A percentile compares a stretch with the other conserved stretches of the same genome.
Conservation (phyloP, 2,888 invertebrate species). For the Thalpophila matura region DNA sequence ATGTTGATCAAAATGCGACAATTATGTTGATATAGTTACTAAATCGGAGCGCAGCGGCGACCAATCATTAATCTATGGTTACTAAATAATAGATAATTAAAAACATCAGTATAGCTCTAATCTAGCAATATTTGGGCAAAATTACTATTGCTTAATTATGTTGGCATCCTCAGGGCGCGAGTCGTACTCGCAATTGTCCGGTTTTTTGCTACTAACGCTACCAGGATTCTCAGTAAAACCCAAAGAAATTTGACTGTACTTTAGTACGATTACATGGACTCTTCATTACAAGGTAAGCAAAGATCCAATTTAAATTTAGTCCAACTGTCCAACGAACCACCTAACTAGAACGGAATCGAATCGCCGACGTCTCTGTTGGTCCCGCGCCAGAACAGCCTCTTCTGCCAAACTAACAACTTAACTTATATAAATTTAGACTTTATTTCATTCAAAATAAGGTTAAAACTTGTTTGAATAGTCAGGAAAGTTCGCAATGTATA, state of each 20-base stretch:
- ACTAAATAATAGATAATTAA: too few species aligned
- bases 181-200: too few species aligned
- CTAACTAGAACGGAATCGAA: constrained; percentile 56
- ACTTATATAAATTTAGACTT: constrained; percentile 2
- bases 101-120: too few species aligned
- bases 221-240: too few species aligned
- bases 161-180: too few species aligned
- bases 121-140: too few species aligned
- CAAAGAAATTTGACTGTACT: not conserved
- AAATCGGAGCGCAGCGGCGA: too few species aligned
- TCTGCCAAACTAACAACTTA: constrained; percentile 19
- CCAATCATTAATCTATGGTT: too few species aligned
- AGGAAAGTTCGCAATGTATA: not conserved
- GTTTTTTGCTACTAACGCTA: too few species aligned
- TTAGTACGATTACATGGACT: not conserved
- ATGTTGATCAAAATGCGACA: too few species aligned
- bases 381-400: constrained; percentile 36
- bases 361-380: constrained; percentile 44
- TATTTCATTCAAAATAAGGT: not conserved
- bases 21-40: too few species aligned
- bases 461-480: not conserved
- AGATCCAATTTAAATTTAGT: constrained; percentile 34
- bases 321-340: constrained; percentile 31
- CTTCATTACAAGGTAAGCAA: constrained; percentile 13
- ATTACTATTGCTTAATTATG: too few species aligned